Conservation (phyloP, 1,140 invertebrate species). For the Drosophila fuyamai region DNA sequence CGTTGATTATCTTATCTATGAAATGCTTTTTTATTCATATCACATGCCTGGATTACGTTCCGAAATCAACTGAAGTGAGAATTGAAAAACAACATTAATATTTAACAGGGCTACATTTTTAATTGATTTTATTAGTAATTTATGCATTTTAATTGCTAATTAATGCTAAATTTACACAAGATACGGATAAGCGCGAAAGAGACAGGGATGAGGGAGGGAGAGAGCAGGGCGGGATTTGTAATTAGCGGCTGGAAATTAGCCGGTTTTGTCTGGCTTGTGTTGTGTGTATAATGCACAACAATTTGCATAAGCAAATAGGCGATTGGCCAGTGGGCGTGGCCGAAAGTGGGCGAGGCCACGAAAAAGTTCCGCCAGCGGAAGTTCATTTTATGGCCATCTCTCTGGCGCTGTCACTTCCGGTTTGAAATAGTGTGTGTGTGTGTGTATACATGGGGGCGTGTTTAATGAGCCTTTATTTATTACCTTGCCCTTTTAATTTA, state of each 20-base stretch:
- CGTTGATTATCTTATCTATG: not conserved
- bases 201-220: not conserved
- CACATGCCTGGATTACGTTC: not conserved
- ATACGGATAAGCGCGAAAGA: conserved; percentile 12
- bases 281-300: conserved; percentile 65
- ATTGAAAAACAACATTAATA: conserved; percentile 35
- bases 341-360: not conserved
- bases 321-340: conserved; percentile 3
- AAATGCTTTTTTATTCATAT: not conserved
- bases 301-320: conserved; percentile 72
- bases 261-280: conserved; percentile 24
- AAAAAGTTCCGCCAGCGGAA: conserved; percentile 45
- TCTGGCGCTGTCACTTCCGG: conserved; percentile 14
- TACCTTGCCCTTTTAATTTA: conserved; percentile 75
- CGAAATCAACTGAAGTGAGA: not conserved
- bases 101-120: conserved; percentile 64
- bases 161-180: conserved; percentile 64
- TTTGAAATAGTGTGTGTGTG: conserved; percentile 5
- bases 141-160: conserved; percentile 78
- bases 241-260: conserved; percentile 54
- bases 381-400: conserved; percentile 55
- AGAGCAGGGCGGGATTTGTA: conserved; percentile 57
- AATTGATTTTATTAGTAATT: conserved; percentile 70
- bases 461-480: conserved; percentile 81
- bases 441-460: conserved; percentile 16